These are phyloP conservation scores for Opisthocomus hoazin DNA, from an alignment of 2,113 vertebrate species.

Conservation along the genomic window DNA sequence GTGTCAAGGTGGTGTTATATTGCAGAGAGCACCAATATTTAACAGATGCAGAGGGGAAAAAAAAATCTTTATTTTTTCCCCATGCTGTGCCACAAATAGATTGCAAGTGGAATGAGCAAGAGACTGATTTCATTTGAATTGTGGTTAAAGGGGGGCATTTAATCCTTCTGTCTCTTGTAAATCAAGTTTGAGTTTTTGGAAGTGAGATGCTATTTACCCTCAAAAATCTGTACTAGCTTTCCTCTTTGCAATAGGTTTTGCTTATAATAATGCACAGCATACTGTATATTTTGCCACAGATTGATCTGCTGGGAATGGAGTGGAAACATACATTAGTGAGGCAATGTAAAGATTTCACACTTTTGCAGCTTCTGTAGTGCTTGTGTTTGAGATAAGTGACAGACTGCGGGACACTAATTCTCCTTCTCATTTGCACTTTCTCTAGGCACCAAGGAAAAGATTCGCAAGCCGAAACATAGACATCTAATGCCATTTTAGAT, in stretches of 20 bases:
- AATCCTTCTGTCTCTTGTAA: not conserved
- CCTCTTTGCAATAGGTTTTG: not conserved
- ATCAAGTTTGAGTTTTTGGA: not conserved
- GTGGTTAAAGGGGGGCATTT: not conserved
- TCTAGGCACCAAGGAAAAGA: not conserved
- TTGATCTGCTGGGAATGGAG: not conserved
- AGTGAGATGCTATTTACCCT: not conserved
- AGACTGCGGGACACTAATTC: not conserved
- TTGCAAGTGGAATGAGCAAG: not conserved
- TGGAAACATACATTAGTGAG: constrained; percentile 2
- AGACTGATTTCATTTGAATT: not conserved
- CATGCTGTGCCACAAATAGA: not conserved
- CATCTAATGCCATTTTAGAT: not conserved
- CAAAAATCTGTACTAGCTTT: not conserved
- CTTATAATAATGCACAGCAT: not conserved
- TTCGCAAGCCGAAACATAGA: not conserved
- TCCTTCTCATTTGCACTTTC: not conserved
- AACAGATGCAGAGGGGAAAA: not conserved
- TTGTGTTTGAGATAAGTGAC: not conserved
- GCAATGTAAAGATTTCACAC: constrained; percentile 32
- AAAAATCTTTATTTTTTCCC: not conserved
- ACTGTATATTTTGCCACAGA: not conserved
- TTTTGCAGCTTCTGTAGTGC: not conserved
- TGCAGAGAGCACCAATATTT: not conserved
- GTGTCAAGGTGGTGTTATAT: not conserved